Conservation (phyloP, 2,888 invertebrate genomes). For the Actias luna region DNA sequence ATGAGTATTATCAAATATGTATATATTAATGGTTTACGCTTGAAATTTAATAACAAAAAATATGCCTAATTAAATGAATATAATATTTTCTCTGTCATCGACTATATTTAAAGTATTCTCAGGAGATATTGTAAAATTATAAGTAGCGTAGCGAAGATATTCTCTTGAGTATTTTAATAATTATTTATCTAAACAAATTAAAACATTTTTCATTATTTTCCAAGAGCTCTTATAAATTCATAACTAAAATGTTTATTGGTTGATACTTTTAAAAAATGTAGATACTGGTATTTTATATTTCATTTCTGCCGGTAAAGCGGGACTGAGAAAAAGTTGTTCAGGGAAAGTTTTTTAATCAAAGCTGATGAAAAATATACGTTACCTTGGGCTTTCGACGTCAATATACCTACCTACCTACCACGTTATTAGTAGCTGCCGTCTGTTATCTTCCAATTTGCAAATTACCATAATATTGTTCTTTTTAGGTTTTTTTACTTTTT, state of each 20-base stretch:
- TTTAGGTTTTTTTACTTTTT: slow-evolving; percentile 19
- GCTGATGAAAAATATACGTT: slow-evolving; percentile 55
- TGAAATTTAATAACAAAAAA: neutral
- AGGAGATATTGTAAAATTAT: neutral
- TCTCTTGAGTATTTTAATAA: neutral
- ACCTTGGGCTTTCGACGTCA: slow-evolving; percentile 28
- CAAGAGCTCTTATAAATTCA: neutral
- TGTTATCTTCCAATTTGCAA: slow-evolving; percentile 25
- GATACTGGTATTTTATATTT: slow-evolving; percentile 44
- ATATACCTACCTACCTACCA: slow-evolving; percentile 24
- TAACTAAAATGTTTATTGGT: slow-evolving; percentile 11
- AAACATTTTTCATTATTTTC: neutral
- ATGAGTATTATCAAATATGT: neutral
- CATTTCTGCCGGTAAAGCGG: slow-evolving; percentile 40
- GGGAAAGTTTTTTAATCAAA: slow-evolving; percentile 62
- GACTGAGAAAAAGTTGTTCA: slow-evolving; percentile 39
- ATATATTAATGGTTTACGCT: neutral
- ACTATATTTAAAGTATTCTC: neutral
- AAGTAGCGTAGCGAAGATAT: neutral
- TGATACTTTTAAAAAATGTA: slow-evolving; percentile 26
- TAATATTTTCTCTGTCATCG: neutral
- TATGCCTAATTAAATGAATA: no score
- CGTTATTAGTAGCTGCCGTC: slow-evolving; percentile 26
- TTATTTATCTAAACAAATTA: neutral
- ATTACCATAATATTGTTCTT: slow-evolving; percentile 21